These are phyloP conservation scores for Dexiosoma caninum DNA, from an alignment of 2,888 invertebrate genomes.

Conservation along the genomic window DNA sequence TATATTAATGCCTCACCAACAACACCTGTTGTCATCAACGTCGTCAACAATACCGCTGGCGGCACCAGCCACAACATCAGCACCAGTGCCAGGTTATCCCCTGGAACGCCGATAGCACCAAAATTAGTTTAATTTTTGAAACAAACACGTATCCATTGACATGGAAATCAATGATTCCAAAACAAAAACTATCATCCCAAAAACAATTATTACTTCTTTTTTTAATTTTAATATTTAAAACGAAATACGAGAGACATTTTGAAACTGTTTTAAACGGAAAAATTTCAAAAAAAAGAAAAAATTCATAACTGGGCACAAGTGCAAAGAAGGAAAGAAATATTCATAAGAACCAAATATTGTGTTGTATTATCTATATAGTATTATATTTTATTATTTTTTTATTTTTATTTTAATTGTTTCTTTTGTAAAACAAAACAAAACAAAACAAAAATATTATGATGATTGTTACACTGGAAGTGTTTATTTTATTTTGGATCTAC, in stretches of 20 bases:
- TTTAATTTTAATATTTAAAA: conserved; percentile 41
- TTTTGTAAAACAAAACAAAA: conserved; percentile 12
- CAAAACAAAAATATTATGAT: neutral
- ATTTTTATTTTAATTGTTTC: conserved; percentile 44
- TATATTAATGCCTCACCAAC: conserved; percentile 49
- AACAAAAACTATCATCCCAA: neutral
- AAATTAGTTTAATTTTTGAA: conserved; percentile 44
- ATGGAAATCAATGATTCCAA: conserved; percentile 21
- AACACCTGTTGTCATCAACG: conserved; percentile 41
- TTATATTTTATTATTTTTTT: conserved; percentile 54
- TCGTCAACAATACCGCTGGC: conserved; percentile 24
- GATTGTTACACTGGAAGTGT: conserved; percentile 17
- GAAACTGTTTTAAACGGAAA: conserved; percentile 42
- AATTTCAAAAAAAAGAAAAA: conserved; percentile 23
- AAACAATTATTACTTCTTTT: conserved; percentile 27
- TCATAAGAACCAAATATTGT: conserved; percentile 60
- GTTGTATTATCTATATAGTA: conserved; percentile 61
- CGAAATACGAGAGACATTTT: conserved; percentile 11
- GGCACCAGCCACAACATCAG: conserved; percentile 7
- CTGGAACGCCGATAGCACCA: conserved; percentile 62
- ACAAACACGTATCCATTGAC: conserved; percentile 19
- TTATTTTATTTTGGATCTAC: neutral
- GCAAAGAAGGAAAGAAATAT: conserved; percentile 64
- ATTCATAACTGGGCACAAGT: conserved; percentile 62
- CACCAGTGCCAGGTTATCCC: conserved; percentile 30